Conservation (phyloP, 2,113 vertebrate species). For the Sander vitreus region DNA sequence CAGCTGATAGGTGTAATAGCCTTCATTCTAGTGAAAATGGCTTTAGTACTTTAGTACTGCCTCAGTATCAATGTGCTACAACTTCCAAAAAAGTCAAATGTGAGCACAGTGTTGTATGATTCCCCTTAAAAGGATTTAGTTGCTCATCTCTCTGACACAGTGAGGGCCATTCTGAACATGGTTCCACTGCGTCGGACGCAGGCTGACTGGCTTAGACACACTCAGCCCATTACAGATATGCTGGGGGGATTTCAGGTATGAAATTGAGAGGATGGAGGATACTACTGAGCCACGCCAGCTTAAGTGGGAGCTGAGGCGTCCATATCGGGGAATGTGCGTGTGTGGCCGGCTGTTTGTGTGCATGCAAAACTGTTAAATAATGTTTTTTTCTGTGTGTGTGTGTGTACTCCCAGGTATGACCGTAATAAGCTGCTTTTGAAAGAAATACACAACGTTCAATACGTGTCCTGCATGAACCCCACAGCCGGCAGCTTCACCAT, state of each 20-base stretch:
- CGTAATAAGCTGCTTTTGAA: slow-evolving; percentile 92
- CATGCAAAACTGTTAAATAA: slow-evolving; percentile 41
- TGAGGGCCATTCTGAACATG: slow-evolving; percentile 67
- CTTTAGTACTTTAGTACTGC: slow-evolving; percentile 18
- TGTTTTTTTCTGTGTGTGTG: slow-evolving; percentile 34
- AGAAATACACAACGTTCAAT: slow-evolving; percentile 93
- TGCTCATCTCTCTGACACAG: slow-evolving; percentile 60
- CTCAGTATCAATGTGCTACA: slow-evolving; percentile 12
- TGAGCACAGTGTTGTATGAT: slow-evolving; percentile 33
- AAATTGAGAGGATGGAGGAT: slow-evolving; percentile 72
- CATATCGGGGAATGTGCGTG: slow-evolving; percentile 25
- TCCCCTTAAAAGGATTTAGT: slow-evolving; percentile 58
- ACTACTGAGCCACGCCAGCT: slow-evolving; percentile 57
- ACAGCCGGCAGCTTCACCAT: slow-evolving; percentile 95
- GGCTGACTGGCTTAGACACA: slow-evolving; percentile 67
- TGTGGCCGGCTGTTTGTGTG: slow-evolving; percentile 16
- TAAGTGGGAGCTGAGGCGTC: slow-evolving; percentile 54
- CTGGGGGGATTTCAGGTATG: slow-evolving; percentile 69
- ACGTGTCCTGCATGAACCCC: slow-evolving; percentile 98
- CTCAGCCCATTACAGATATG: slow-evolving; percentile 69
- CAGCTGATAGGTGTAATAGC: slow-evolving; percentile 34
- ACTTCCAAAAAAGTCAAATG: slow-evolving; percentile 50
- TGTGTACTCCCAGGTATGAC: slow-evolving; percentile 90
- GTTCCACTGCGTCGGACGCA: slow-evolving; percentile 63
- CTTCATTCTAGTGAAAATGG: slow-evolving; percentile 6